Conservation (phyloP, 2,113 vertebrate genomes). For the Phalacrocorax aristotelis region DNA sequence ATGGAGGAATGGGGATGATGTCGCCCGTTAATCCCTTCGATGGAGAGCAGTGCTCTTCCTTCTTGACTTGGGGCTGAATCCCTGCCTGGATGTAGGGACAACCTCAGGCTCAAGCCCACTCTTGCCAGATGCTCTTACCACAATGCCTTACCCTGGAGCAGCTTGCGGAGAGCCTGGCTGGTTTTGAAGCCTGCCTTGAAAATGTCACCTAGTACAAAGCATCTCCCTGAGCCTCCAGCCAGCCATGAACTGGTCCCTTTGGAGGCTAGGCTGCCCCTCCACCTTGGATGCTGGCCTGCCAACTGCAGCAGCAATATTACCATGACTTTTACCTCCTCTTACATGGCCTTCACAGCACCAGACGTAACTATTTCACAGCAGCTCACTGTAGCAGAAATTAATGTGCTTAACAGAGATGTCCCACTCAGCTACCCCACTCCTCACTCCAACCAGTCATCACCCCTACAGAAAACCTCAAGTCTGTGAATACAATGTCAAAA, state of each 20-base stretch:
- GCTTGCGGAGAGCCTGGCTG: too few species aligned
- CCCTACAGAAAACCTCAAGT: background rate
- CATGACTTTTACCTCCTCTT: background rate
- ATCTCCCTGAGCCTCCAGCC: background rate
- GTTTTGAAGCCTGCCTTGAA: background rate
- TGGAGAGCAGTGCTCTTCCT: background rate
- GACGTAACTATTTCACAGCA: background rate
- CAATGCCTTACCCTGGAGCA: rapidly evolving
- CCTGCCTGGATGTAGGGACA: too few species aligned
- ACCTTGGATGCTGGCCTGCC: rapidly evolving
- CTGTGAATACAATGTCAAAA: background rate
- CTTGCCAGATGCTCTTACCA: background rate
- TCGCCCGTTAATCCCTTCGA: rapidly evolving
- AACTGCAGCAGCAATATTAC: background rate
- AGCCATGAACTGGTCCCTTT: background rate
- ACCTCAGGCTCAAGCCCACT: background rate
- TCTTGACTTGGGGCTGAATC: background rate
- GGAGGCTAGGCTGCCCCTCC: background rate
- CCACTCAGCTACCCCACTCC: background rate
- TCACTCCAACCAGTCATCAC: background rate
- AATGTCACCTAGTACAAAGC: background rate
- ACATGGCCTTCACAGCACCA: background rate
- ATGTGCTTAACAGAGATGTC: background rate
- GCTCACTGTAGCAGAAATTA: background rate
- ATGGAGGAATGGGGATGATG: background rate